Percentiles rank a stretch among this genome's conserved stretches.
These are phyloP conservation scores for Rhyzopertha dominica DNA, from an alignment of 1,140 invertebrate genomes.

Conservation along the genomic window DNA sequence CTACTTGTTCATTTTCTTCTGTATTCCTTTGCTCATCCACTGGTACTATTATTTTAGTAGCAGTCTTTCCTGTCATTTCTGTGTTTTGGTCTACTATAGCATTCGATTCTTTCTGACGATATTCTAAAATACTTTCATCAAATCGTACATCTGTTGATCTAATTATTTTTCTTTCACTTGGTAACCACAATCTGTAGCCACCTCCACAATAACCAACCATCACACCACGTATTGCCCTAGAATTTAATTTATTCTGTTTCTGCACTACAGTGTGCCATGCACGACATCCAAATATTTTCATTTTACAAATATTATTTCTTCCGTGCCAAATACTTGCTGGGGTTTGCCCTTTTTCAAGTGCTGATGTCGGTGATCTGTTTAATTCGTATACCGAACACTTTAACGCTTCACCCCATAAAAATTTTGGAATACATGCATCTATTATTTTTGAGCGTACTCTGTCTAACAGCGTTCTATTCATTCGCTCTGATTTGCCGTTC, in stretches of 20 bases:
- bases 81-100: too few species aligned
- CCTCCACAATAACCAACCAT: conserved; percentile 16
- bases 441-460: conserved; percentile 27
- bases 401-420: conserved; percentile 38
- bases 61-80: conserved; percentile 7
- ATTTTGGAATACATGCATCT: conserved; percentile 25
- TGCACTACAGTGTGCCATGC: conserved; percentile 16
- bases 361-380: conserved; percentile 28
- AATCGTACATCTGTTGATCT: conserved; percentile 14
- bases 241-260: conserved; percentile 14
- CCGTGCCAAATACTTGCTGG: conserved; percentile 17
- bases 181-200: conserved; percentile 17
- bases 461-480: conserved; percentile 23
- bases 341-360: conserved; percentile 10
- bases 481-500: conserved; percentile 28
- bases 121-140: conserved; percentile 15
- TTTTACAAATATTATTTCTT: conserved; percentile 18
- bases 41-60: background rate
- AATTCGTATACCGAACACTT: conserved; percentile 28
- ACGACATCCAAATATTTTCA: conserved; percentile 22
- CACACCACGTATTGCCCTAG: conserved; percentile 3
- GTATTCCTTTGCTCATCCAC: too few species aligned
- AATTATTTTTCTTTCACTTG: conserved; percentile 11
- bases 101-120: too few species aligned
- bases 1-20: conserved; percentile 1